A percentile compares a stretch with the other conserved stretches of the same genome.
Evolutionary conservation across 2,888 invertebrate species (phyloP).

Genomic region (Philopedon plagiatum): DNA sequence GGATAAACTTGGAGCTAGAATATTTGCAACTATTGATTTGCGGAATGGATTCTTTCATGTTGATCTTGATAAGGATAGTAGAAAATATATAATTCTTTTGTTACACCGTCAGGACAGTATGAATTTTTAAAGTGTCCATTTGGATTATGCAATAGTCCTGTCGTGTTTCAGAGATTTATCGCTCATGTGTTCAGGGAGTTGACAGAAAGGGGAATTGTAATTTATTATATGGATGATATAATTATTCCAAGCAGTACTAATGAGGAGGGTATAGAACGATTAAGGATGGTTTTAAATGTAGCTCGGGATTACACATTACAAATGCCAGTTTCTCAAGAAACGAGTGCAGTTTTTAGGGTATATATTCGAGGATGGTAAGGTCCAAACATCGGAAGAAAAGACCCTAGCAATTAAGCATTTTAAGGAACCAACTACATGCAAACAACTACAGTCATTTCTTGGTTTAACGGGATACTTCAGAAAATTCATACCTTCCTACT

Average conservation of each 20-base stretch:
- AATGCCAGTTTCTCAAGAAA: slow-evolving; percentile 62
- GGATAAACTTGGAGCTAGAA: slow-evolving; percentile 35
- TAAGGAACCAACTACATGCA: slow-evolving; percentile 55
- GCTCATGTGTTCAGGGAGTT: slow-evolving; percentile 3
- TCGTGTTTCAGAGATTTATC: slow-evolving; percentile 28
- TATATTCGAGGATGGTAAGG: slow-evolving; percentile 50
- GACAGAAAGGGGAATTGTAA: slow-evolving; percentile 5
- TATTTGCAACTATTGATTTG: slow-evolving; percentile 47
- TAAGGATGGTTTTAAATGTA: slow-evolving; percentile 29
- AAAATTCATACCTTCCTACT: slow-evolving; percentile 61
- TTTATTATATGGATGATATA: slow-evolving; percentile 58
- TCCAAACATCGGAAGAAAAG: slow-evolving; percentile 53
- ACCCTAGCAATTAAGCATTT: slow-evolving; percentile 54
- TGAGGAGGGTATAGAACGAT: slow-evolving; percentile 45
- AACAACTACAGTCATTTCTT: slow-evolving; percentile 60
- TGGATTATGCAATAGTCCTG: slow-evolving; percentile 59
- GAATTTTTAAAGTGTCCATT: slow-evolving; percentile 66
- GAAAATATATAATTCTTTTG: slow-evolving; percentile 64
- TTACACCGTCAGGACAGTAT: slow-evolving; percentile 63
- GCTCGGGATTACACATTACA: slow-evolving; percentile 60
- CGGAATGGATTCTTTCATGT: slow-evolving; percentile 61
- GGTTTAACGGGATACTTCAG: slow-evolving; percentile 62
- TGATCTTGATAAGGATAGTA: slow-evolving; percentile 43
- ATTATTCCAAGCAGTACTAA: slow-evolving; percentile 52
- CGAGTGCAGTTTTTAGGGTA: slow-evolving; percentile 53